Conservation (phyloP, 2,888 invertebrate species). For the Plagiodera versicolora region DNA sequence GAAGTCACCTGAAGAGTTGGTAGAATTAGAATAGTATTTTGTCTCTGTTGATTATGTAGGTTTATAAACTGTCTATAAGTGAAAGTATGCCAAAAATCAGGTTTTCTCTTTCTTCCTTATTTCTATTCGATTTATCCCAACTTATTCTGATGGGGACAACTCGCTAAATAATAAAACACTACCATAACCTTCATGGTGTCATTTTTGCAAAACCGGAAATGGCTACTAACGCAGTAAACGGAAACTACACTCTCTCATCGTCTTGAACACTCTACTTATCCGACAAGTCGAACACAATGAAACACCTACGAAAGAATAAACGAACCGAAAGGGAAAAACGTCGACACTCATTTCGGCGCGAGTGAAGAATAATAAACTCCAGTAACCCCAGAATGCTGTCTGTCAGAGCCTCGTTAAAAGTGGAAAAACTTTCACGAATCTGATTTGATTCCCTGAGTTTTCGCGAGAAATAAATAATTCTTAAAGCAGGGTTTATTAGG, state of each 20-base stretch:
- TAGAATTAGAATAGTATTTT: too few species aligned
- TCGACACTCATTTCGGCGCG: not conserved
- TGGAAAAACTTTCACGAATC: not conserved
- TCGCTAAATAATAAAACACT: too few species aligned
- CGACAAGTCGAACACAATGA: constrained; percentile 1
- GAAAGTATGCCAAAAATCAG: too few species aligned
- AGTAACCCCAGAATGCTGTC: not conserved
- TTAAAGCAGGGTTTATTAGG: not conserved
- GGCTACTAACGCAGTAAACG: too few species aligned
- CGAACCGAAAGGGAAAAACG: not conserved
- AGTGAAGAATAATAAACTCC: not conserved
- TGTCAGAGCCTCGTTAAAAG: not conserved
- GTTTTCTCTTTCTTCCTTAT: too few species aligned
- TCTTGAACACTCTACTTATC: not conserved
- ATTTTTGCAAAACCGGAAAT: too few species aligned
- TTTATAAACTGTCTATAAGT: too few species aligned
- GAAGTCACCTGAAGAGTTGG: too few species aligned
- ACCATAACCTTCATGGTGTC: too few species aligned
- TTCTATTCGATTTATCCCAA: too few species aligned
- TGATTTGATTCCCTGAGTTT: not conserved
- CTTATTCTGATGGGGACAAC: too few species aligned
- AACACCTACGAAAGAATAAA: not conserved
- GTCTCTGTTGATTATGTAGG: too few species aligned
- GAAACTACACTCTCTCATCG: not conserved
- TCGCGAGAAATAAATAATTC: not conserved